These are phyloP conservation scores for Chrysolina americana DNA, from an alignment of 2,888 invertebrate species.

Conservation along the genomic window DNA sequence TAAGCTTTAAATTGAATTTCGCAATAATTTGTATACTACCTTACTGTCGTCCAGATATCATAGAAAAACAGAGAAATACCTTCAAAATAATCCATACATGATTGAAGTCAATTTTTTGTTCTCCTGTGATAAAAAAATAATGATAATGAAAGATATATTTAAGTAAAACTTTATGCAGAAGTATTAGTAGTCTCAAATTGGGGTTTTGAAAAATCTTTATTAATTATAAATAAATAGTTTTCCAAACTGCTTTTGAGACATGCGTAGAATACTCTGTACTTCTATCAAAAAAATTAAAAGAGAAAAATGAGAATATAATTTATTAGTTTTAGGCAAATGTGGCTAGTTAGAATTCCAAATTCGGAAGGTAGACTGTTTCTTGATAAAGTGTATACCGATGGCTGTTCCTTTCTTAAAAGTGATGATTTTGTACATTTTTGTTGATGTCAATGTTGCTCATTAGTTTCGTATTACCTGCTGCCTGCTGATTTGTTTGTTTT, in stretches of 20 bases:
- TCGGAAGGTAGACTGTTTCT: conserved; percentile 40
- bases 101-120: conserved; percentile 21
- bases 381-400: conserved; percentile 36
- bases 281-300: conserved; percentile 26
- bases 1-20: conserved; percentile 38
- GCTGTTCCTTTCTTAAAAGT: conserved; percentile 43
- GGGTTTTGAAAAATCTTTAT: conserved; percentile 23
- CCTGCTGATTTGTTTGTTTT: conserved; percentile 32
- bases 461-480: conserved; percentile 32
- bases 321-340: conserved; percentile 35
- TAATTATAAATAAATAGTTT: conserved; percentile 14
- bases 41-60: conserved; percentile 26
- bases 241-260: conserved; percentile 25
- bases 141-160: conserved; percentile 26
- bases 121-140: conserved; percentile 22
- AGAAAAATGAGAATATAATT: conserved; percentile 33
- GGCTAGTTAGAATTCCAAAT: conserved; percentile 35
- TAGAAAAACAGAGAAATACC: conserved; percentile 17
- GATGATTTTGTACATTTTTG: conserved; percentile 46
- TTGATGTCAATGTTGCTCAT: conserved; percentile 45
- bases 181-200: conserved; percentile 28
- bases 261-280: conserved; percentile 45
- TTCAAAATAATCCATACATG: neutral
- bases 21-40: conserved; percentile 32
- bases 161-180: conserved; percentile 36